A percentile compares a stretch with the other conserved stretches of the same genome.
phyloP scores from a whole-genome alignment of 2,113 vertebrate genomes.

The Dromaius novaehollandiae region DNA sequence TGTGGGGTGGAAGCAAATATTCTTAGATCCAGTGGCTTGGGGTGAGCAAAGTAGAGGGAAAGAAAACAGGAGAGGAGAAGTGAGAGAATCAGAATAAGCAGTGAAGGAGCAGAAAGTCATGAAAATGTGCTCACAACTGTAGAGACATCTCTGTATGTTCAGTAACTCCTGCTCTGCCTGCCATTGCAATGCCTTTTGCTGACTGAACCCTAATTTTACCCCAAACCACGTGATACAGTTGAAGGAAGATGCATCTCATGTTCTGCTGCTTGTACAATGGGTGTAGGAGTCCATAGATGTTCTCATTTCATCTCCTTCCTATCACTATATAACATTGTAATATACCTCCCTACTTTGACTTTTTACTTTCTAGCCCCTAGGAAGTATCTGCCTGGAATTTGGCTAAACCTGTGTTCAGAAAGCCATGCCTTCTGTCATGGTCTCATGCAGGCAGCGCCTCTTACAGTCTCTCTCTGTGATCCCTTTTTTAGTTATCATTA shows the following conservation, averaged over 20 bases:
- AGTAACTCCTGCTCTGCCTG: background rate
- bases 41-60: background rate
- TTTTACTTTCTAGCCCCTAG: background rate
- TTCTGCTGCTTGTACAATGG: background rate
- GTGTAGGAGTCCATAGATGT: background rate
- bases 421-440: background rate
- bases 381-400: background rate
- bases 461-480: background rate
- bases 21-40: background rate
- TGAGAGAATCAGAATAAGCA: background rate
- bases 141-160: background rate
- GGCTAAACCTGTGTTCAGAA: background rate
- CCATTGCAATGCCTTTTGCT: background rate
- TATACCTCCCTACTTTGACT: background rate
- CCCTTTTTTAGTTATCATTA: background rate
- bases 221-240: background rate
- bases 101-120: background rate
- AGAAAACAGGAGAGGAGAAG: background rate
- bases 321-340: background rate
- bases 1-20: background rate
- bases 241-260: background rate
- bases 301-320: background rate
- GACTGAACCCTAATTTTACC: background rate
- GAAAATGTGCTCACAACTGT: background rate
- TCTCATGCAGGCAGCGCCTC: rapidly evolving